A percentile compares a stretch with the other conserved stretches of the same genome.
These are phyloP conservation scores for Zosterops pallidus DNA, from an alignment of 2,113 vertebrate species.

Conservation along the genomic window DNA sequence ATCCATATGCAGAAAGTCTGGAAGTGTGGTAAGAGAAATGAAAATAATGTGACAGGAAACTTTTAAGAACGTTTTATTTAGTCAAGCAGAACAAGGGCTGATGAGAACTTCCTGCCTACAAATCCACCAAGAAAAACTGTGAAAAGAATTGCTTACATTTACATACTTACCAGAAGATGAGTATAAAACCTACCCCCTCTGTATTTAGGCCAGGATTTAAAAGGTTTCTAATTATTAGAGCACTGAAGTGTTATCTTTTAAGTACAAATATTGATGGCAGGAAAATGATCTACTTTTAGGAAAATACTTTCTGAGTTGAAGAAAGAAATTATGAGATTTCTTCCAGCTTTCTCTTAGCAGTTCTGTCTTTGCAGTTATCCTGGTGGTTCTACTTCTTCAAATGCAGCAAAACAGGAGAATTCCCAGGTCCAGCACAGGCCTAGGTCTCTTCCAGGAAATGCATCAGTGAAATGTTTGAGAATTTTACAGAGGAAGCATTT, in stretches of 20 bases:
- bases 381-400: neutral
- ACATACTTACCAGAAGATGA: neutral
- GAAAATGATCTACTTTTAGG: neutral
- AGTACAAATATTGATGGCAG: neutral
- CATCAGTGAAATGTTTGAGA: neutral
- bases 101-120: neutral
- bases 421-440: neutral
- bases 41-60: neutral
- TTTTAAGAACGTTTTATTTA: neutral
- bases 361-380: neutral
- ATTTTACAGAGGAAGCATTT: neutral
- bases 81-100: neutral
- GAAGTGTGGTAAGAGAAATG: neutral
- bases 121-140: neutral
- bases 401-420: neutral
- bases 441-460: neutral
- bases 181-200: neutral
- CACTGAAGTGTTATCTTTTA: neutral
- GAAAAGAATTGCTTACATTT: neutral
- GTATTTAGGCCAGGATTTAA: neutral
- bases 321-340: neutral
- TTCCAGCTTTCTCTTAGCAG: neutral
- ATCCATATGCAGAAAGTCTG: neutral
- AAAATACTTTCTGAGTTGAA: neutral
- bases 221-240: neutral